Conservation (phyloP, 1,140 invertebrate species). For the Latrodectus geometricus region DNA sequence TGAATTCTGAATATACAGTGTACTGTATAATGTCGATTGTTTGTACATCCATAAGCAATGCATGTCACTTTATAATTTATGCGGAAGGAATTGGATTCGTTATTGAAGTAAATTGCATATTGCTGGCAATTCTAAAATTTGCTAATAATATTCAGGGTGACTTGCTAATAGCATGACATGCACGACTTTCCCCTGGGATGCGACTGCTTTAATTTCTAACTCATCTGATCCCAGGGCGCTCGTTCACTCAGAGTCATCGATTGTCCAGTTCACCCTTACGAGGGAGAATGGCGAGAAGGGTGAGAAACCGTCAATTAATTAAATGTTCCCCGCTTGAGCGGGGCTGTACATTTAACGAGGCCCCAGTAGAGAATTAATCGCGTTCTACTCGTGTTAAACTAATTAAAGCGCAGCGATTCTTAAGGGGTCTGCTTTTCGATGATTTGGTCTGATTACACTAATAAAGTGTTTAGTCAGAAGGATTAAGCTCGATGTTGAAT, state of each 20-base stretch:
- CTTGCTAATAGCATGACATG: neutral
- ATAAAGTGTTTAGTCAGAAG: too few relatives aligned
- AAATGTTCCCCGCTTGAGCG: constrained; percentile 13
- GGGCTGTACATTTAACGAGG: constrained; percentile 41
- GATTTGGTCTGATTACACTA: too few relatives aligned
- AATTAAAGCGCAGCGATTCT: constrained; percentile 45
- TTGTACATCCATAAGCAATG: too few relatives aligned
- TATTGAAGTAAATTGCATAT: constrained; percentile 8
- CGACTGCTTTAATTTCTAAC: constrained; percentile 44
- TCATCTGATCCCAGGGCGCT: constrained; percentile 24
- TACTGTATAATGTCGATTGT: too few relatives aligned
- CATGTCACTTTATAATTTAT: too few relatives aligned
- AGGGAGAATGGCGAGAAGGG: constrained; percentile 12
- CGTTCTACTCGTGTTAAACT: constrained; percentile 52
- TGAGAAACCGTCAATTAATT: constrained; percentile 51
- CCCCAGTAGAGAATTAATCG: constrained; percentile 34
- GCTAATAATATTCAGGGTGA: constrained; percentile 31
- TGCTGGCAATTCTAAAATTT: constrained; percentile 25
- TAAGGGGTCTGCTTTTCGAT: constrained; percentile 12
- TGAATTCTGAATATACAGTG: too few relatives aligned
- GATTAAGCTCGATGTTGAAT: too few relatives aligned
- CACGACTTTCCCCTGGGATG: constrained; percentile 11
- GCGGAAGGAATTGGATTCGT: too few relatives aligned
- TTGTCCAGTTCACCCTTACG: constrained; percentile 22
- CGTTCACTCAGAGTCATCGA: constrained; percentile 39